A percentile compares a stretch with the other conserved stretches of the same genome.
phyloP scores from a whole-genome alignment of 2,113 vertebrate species.

The Chloebia gouldiae region DNA sequence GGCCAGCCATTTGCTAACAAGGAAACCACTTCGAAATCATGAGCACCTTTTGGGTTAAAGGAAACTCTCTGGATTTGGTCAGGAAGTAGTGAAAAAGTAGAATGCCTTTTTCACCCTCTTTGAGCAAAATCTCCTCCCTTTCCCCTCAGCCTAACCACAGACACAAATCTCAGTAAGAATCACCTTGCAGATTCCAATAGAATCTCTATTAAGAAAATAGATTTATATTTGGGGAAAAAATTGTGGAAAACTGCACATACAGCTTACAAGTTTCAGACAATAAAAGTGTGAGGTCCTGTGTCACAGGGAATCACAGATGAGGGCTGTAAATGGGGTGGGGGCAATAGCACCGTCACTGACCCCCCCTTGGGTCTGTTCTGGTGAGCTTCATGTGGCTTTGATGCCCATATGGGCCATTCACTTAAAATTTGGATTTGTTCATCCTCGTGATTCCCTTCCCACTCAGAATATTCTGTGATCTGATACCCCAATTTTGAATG shows the following conservation, averaged over 20 bases:
- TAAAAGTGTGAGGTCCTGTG: not conserved
- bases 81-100: not conserved
- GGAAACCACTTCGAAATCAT: not conserved
- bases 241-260: not conserved
- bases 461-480: not conserved
- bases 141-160: not conserved
- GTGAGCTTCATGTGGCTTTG: not conserved
- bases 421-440: accelerated
- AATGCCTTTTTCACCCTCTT: not conserved
- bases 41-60: not conserved
- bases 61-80: not conserved
- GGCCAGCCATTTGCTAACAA: not conserved
- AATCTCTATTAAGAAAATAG: not conserved
- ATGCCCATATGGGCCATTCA: no score
- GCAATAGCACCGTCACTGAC: not conserved
- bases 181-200: not conserved
- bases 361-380: not conserved
- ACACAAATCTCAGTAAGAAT: not conserved
- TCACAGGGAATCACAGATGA: accelerated
- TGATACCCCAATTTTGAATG: not conserved
- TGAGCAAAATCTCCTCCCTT: not conserved
- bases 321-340: not conserved
- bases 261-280: not conserved
- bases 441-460: not conserved
- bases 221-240: not conserved